Base-by-base conservation (phyloP, 1,140 invertebrate genomes). In the Antheraea mylitta region DNA sequence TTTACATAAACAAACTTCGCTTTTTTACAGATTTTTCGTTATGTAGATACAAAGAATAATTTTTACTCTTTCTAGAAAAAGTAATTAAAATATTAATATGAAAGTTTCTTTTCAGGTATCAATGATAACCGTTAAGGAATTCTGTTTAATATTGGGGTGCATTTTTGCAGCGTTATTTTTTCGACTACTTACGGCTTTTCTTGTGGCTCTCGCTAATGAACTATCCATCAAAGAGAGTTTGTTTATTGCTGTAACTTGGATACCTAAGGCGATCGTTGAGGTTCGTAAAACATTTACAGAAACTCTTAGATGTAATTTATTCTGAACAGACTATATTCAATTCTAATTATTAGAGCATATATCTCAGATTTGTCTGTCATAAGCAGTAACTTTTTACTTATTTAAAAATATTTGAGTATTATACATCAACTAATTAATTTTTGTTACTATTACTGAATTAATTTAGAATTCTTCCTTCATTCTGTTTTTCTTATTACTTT, bases 201-300 rank as follows among this genome's bases (percentile, higher is more conserved):
- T 92, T 36, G 81, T 92, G 10, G 76, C 79, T 59, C 71, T 90
- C 8, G 80, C 76, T 30, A 89, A 81, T 66, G 79, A 82, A 58
- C 73, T 91, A 64, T 79, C 87, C 5, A 59, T 88, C 18, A 89
- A 84, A 66, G 90, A 92, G 67, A 89, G 90, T 67, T 71, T 90
- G 58, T 91, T 91, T 59, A 73, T 91, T 19, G 84, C 86, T 38
- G 81, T 91, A 64, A 90, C 90, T 18, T 92, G 90, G 90, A 90
- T 86, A 75, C 90, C 90, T 16, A 92, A 92, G 67, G 90, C 90
- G 22, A 92, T 92, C 66, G 90, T 92, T 11, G 90, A 92, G 83
- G 90, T 92, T 75, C 72, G 74, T 76, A 64, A 36, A 53, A 53
- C 45, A 53, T 53, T 53, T 53, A 53, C 16, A 53, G 9, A 53